Base-by-base conservation (phyloP, 1,140 invertebrate species). In the Leptinotarsa lineolata region DNA sequence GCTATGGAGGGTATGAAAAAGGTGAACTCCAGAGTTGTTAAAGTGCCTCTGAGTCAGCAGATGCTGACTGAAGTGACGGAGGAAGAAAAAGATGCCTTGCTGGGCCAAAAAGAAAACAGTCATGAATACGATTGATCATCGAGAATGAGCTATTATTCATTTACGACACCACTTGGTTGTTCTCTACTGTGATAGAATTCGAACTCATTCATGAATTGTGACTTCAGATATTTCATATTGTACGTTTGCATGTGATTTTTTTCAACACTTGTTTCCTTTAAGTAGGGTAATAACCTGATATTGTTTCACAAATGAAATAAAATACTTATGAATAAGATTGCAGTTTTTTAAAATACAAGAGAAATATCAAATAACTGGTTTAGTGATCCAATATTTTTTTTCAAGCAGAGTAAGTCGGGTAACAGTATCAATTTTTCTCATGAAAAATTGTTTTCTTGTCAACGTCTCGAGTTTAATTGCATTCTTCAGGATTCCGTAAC, bases 41-140 rank as follows among this genome's bases (percentile, higher is more conserved):
- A 82, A 78, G 70, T 78, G 15, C 73, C 78, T 20, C 61, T 81
- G 12, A 74, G 78, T 12, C 30, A 76, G 13, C 69, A 75, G 12
- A 79, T 74, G 30, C 72, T 84, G 48, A 81, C 79, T 4, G 83
- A 79, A 87, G 86, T 86, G 4, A 88, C 88, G 58, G 88, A 90
- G 76, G 90, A 92, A 76, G 91, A 92, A 81, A 88, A 89, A 71
- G 89, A 91, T 68, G 88, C 85, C 80, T 82, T 92, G 20, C 85
- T 92, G 66, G 87, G 87, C 13, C 91, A 91, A 81, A 87, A 88
- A 20, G 91, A 93, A 82, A 90, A 89, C 66, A 92, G 91, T 80
- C 90, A 92, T 83, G 91, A 92, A 74, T 92, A 92, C 78, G 91
- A 92, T 84, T 92, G 87, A 78, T 67, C 20, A 15, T 46, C 12